Percentiles rank a stretch among this genome's conserved stretches.
phyloP scores from a whole-genome alignment of 2,797 vertebrate species.

The Pygocentrus nattereri region DNA sequence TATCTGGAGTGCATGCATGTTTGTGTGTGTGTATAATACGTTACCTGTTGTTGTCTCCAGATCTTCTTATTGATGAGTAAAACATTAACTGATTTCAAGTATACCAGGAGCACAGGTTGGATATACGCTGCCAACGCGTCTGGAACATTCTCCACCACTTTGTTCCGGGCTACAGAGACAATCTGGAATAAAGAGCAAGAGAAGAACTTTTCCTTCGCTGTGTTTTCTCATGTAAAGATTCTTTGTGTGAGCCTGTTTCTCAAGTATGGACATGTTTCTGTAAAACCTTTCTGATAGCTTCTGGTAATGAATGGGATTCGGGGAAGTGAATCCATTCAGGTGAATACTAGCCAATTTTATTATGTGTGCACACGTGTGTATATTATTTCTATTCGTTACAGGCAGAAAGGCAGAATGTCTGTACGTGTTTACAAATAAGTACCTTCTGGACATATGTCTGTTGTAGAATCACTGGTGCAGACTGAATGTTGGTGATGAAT shows the following conservation, averaged over 20 bases:
- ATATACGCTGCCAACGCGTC: constrained; percentile 67
- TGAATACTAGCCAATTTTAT: neutral
- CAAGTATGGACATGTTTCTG: too few species aligned
- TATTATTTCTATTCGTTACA: too few species aligned
- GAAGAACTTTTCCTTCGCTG: neutral
- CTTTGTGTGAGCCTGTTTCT: too few species aligned
- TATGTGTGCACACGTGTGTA: too few species aligned
- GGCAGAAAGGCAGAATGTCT: too few species aligned
- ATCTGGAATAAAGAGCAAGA: constrained; percentile 61
- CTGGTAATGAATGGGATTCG: too few species aligned
- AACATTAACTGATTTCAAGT: constrained; percentile 47
- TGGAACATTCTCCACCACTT: constrained; percentile 68
- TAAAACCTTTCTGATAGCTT: neutral
- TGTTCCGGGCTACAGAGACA: constrained; percentile 57
- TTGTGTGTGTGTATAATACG: neutral
- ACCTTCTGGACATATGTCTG: constrained; percentile 67
- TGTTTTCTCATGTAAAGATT: neutral
- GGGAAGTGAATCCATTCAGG: too few species aligned
- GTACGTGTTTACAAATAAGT: neutral
- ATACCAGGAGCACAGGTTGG: constrained; percentile 55
- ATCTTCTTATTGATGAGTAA: constrained; percentile 63
- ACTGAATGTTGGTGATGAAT: constrained; percentile 69
- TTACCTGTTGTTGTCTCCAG: constrained; percentile 73
- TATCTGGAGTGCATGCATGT: neutral
- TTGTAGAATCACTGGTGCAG: constrained; percentile 58